These are phyloP conservation scores for Halcyon malimbica DNA, from an alignment of 2,113 vertebrate species.

Conservation along the genomic window DNA sequence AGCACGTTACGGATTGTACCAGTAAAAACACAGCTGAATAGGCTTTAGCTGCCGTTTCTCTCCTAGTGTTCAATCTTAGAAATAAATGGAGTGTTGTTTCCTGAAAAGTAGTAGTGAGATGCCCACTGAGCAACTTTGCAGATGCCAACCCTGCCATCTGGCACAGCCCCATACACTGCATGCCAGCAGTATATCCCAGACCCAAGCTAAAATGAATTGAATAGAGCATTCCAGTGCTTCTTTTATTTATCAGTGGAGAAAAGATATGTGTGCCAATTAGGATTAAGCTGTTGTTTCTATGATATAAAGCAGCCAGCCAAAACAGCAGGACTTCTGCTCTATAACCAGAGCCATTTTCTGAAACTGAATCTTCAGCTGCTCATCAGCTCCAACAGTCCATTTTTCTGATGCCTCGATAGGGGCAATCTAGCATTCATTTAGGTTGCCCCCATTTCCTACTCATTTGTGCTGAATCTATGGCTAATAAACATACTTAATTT, in stretches of 20 bases:
- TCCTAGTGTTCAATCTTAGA: neutral
- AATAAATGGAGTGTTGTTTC: slow-evolving; percentile 1
- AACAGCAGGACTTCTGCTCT: neutral
- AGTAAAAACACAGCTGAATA: neutral
- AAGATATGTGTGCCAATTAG: slow-evolving; percentile 12
- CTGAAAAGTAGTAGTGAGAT: slow-evolving; percentile 19
- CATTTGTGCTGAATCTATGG: neutral
- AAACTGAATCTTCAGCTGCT: neutral
- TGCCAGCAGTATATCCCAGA: slow-evolving; percentile 2
- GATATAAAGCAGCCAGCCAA: neutral
- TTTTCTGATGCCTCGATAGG: neutral
- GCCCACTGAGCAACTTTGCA: slow-evolving; percentile 28
- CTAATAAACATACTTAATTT: neutral
- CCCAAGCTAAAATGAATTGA: slow-evolving; percentile 18
- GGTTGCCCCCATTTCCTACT: neutral
- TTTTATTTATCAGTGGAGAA: slow-evolving; percentile 25
- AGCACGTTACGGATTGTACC: neutral
- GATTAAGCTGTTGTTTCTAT: slow-evolving; percentile 14
- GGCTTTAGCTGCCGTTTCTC: neutral
- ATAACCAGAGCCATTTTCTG: neutral
- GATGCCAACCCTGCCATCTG: slow-evolving; percentile 39
- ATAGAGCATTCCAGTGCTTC: neutral
- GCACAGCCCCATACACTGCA: neutral
- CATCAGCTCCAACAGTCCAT: neutral
- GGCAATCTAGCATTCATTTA: neutral